Evolutionary conservation across 2,113 vertebrate species (phyloP).

Genomic region (Craseonycteris thonglongyai): DNA sequence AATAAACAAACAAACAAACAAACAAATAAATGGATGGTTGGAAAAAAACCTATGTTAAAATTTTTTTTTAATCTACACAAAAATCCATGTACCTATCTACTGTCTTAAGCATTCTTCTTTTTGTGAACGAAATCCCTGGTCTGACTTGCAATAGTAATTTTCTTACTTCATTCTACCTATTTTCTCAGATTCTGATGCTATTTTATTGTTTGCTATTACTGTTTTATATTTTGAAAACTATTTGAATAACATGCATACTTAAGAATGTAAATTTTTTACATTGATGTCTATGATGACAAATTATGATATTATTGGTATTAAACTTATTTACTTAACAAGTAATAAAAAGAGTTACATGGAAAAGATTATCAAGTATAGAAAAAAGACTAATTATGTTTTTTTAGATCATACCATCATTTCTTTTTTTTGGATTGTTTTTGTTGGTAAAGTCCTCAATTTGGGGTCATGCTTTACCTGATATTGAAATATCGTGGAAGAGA

Average conservation of each 20-base stretch:
- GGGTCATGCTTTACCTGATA: not conserved
- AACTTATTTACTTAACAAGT: not conserved
- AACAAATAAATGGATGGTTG: not conserved
- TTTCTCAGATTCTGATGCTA: not conserved
- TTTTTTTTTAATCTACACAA: not conserved
- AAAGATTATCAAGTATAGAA: not conserved
- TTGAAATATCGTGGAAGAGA: not conserved
- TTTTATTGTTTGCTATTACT: not conserved
- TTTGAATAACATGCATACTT: not conserved
- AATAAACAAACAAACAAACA: no score
- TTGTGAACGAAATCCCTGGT: not conserved
- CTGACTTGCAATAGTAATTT: not conserved
- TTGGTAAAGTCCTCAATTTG: not conserved
- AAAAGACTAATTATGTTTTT: not conserved
- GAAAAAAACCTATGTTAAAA: not conserved
- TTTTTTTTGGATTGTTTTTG: not conserved
- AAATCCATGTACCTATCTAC: not conserved
- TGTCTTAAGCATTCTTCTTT: not conserved
- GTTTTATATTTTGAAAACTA: not conserved
- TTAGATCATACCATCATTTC: not conserved
- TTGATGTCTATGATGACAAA: not conserved
- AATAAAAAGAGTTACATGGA: not conserved
- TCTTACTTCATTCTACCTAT: not conserved
- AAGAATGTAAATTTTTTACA: not conserved
- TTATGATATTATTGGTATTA: not conserved